Conservation (phyloP, 2,888 invertebrate species). For the Ochropleura leucogaster region DNA sequence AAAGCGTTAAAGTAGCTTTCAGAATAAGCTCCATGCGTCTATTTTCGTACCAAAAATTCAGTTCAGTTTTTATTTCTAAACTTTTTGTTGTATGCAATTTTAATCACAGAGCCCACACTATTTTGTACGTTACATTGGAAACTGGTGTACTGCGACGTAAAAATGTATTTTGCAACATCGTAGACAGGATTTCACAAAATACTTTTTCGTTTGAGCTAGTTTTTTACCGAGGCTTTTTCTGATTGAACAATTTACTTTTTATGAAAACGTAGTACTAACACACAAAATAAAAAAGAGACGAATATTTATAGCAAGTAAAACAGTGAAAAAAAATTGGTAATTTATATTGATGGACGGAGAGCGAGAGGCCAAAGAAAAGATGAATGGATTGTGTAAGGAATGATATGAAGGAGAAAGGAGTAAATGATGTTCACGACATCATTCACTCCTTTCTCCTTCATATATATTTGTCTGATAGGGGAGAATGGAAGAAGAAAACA, state of each 20-base stretch:
- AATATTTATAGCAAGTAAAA: background rate
- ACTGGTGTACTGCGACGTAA: background rate
- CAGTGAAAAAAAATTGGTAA: no score
- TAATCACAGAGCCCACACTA: background rate
- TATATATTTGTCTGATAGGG: no score
- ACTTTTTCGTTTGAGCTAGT: background rate
- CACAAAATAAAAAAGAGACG: background rate
- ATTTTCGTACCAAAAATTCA: background rate
- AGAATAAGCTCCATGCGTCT: background rate
- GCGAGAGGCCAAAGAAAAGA: no score
- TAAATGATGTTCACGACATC: no score
- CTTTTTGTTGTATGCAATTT: background rate
- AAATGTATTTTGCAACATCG: background rate
- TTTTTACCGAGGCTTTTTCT: background rate
- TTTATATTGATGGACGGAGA: no score
- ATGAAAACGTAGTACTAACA: background rate
- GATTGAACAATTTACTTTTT: background rate
- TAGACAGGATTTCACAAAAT: background rate
- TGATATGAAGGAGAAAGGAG: background rate
- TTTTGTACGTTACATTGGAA: conserved; percentile 1
- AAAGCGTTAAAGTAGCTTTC: background rate
- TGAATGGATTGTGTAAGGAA: no score
- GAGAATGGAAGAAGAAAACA: no score
- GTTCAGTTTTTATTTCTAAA: background rate
- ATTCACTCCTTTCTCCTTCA: no score